Conservation (phyloP, 2,797 vertebrate species). For the Potorous gilbertii region DNA sequence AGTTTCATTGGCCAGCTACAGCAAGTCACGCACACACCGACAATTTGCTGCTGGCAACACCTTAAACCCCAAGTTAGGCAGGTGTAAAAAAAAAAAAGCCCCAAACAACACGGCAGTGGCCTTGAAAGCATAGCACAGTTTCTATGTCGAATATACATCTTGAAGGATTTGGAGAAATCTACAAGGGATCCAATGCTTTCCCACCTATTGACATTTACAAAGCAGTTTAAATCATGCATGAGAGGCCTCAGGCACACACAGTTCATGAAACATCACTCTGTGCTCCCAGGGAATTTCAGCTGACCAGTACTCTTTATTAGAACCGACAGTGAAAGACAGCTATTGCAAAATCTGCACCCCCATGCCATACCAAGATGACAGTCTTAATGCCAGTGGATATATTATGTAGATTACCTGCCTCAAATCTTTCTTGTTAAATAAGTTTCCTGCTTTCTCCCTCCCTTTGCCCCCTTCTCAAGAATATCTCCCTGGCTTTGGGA, state of each 20-base stretch:
- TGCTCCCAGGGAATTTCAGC: conserved; percentile 87
- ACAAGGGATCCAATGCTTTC: conserved; percentile 88
- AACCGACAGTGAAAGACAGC: conserved; percentile 90
- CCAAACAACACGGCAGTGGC: conserved; percentile 80
- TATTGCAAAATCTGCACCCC: conserved; percentile 82
- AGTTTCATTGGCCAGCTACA: conserved; percentile 83
- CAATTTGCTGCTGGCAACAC: conserved; percentile 88
- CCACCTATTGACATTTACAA: conserved; percentile 94
- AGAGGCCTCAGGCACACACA: conserved; percentile 89
- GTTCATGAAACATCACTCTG: conserved; percentile 88
- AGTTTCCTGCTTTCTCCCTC: conserved; percentile 77
- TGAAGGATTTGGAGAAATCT: conserved; percentile 89
- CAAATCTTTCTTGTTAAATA: conserved; percentile 85
- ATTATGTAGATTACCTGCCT: conserved; percentile 86
- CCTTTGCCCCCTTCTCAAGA: conserved; percentile 76
- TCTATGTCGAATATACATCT: conserved; percentile 85
- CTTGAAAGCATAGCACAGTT: conserved; percentile 84
- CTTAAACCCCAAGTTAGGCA: conserved; percentile 85
- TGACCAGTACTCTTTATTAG: conserved; percentile 91
- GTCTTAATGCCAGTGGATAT: conserved; percentile 84
- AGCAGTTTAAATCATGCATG: conserved; percentile 94
- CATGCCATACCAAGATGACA: conserved; percentile 83
- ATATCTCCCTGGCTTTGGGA: conserved; percentile 80
- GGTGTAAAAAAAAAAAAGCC: conserved; percentile 77
- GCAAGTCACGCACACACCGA: conserved; percentile 79